Evolutionary conservation across 2,797 vertebrate species (phyloP).

Genomic region (Petrocephalus sullivani): DNA sequence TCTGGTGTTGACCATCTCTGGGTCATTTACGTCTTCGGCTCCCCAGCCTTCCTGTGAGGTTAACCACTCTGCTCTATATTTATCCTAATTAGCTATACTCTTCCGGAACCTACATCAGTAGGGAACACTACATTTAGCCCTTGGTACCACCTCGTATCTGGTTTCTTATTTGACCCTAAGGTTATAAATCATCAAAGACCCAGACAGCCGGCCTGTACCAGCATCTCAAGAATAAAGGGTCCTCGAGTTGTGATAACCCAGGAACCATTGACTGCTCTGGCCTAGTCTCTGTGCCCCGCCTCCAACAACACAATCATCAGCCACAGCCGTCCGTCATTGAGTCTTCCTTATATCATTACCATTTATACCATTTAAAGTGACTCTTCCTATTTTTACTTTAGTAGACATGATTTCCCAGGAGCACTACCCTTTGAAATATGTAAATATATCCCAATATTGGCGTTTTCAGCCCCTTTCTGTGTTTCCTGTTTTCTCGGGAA

Average conservation of each 20-base stretch:
- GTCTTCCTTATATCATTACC: background rate
- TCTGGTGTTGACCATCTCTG: background rate
- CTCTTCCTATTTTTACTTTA: background rate
- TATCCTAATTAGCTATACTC: background rate
- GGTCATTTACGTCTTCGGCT: background rate
- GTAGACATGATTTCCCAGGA: background rate
- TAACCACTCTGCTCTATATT: background rate
- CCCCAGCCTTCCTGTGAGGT: background rate
- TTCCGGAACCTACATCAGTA: background rate
- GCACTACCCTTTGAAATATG: background rate
- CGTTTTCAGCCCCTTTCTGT: background rate
- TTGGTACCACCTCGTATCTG: background rate
- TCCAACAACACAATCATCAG: background rate
- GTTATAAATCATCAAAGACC: background rate
- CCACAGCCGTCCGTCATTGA: background rate
- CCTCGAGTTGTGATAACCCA: background rate
- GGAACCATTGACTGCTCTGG: background rate
- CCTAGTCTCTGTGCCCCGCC: background rate
- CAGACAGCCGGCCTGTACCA: background rate
- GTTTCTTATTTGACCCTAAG: background rate
- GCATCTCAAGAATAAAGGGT: background rate
- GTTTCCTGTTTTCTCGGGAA: background rate
- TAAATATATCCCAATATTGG: background rate
- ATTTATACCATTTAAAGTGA: background rate
- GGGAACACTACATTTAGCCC: background rate